Evolutionary conservation across 2,113 vertebrate species (phyloP), one percentile per base, ranked within the genome.

Genomic region (Merops nubicus): DNA sequence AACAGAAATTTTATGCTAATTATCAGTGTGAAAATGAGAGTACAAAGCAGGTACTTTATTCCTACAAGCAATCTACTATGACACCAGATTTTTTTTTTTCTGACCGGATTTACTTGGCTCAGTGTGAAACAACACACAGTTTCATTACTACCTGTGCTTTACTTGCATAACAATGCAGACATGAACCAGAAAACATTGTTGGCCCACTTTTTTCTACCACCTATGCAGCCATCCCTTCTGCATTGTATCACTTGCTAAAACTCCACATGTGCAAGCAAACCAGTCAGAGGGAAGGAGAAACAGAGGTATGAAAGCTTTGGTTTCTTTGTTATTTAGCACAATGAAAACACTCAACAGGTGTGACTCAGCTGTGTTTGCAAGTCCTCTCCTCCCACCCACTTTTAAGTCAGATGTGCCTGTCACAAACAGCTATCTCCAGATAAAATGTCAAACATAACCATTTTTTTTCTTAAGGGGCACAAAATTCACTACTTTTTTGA

Each of bases 21-120:
- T 83, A 81, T 67, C 5, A 17, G 47, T 29, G 56, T 88, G 89
- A 79, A 95, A 92, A 85, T 48, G 50, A 85, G 85, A 95, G 60
- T 76, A 89, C 80, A 92, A 81, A 93, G 91, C 72, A 90, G 50
- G 21, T 29, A 79, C 48, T 87, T 94, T 45, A 88, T 81, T 95
- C 77, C 65, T 87, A 81, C 60, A 82, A 80, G 82, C 60, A 88
- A 84, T 31, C 73, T 83, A 85, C 87, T 75, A 88, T 85, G 65
- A 68, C 67, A 89, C n/a, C 33, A 88, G 60, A 86, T 84, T 34
- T 70, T n/a, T 59, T 62, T 73, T 91, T 64, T 51, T 56, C 28
- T 82, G 79, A 85, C 57, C 72, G 65, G 79, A 93, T 95, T 93
- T 94, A 91, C 94, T 87, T 95, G 85, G 43, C 38, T 56, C 83